phyloP scores from a whole-genome alignment of 2,797 vertebrate genomes.

The Pseudochirops cupreus region DNA sequence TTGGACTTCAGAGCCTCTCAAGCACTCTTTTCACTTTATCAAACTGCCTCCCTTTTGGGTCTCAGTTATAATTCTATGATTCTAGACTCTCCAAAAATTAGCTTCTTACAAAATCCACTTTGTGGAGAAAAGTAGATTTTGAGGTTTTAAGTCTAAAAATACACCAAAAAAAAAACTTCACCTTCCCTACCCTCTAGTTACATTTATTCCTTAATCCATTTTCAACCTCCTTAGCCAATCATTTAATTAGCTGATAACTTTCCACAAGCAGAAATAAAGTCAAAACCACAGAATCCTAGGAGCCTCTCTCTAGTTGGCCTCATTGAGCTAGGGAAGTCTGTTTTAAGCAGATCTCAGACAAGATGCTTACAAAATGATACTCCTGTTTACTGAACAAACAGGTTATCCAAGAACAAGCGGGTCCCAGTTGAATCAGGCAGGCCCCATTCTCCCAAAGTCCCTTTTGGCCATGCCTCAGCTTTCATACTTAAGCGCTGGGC shows the following conservation, averaged over 20 bases:
- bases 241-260: background rate
- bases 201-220: background rate
- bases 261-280: background rate
- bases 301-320: background rate
- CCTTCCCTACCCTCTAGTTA: background rate
- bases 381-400: background rate
- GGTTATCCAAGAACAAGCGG: background rate
- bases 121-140: background rate
- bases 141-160: background rate
- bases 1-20: background rate
- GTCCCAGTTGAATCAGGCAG: background rate
- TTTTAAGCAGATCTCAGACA: background rate
- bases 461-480: background rate
- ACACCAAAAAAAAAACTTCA: background rate
- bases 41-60: background rate
- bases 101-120: background rate
- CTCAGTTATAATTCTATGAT: background rate
- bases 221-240: background rate
- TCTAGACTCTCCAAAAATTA: background rate
- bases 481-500: background rate
- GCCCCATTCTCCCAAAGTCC: background rate
- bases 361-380: background rate
- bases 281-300: background rate
- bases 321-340: background rate
- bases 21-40: background rate